Percentiles rank a stretch among this genome's conserved stretches.
These are phyloP conservation scores for Porites evermanni DNA, from an alignment of 92 coral and sea anemone genomes.

Conservation along the genomic window DNA sequence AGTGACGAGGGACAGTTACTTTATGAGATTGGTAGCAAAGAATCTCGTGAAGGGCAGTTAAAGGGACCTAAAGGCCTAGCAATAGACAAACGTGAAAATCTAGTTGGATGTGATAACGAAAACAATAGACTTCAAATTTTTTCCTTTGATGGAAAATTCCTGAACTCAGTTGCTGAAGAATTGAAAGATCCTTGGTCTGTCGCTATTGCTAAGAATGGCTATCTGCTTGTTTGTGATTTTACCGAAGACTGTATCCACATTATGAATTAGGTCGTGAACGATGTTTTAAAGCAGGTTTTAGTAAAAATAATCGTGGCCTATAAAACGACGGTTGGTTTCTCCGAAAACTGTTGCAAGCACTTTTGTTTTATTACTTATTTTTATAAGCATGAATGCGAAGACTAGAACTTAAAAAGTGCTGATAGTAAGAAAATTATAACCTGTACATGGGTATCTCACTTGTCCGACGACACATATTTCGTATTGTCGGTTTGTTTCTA, in stretches of 20 bases:
- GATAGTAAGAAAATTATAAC: no score
- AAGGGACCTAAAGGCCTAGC: constrained; percentile 49
- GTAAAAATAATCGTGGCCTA: background rate
- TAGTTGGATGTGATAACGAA: constrained; percentile 43
- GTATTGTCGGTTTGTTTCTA: no score
- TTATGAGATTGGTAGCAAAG: constrained; percentile 41
- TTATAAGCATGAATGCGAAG: no score
- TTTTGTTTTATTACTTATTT: no score
- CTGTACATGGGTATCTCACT: no score
- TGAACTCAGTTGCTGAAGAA: constrained; percentile 4
- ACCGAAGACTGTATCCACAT: background rate
- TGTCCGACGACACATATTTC: no score
- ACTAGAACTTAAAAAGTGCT: no score
- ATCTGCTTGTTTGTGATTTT: background rate
- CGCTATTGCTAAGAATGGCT: constrained; percentile 7
- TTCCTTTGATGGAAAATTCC: constrained; percentile 4
- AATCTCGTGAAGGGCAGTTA: constrained; percentile 44
- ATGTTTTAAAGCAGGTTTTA: background rate
- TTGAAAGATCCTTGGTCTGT: background rate
- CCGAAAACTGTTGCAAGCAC: no score
- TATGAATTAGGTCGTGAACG: background rate
- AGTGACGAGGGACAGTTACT: constrained; percentile 44
- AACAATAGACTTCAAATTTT: constrained; percentile 1
- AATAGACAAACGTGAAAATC: constrained; percentile 47
- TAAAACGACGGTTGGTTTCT: no score